Base-by-base conservation (phyloP, 2,888 invertebrate species). In the Nomada ruficornis region DNA sequence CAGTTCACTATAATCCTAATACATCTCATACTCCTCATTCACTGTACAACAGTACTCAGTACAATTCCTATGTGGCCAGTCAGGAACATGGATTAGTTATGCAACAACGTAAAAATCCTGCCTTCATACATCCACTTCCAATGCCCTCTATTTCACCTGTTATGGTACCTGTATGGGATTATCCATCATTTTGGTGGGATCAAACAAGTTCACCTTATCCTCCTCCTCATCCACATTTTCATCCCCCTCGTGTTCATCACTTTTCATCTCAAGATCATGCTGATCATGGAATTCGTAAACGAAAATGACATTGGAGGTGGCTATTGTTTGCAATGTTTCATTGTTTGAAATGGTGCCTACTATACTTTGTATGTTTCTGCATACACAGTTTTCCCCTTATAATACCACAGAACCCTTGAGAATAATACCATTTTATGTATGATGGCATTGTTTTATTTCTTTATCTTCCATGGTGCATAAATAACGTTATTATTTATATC, bases 341-440 rank as follows among this genome's bases (percentile, higher is more conserved):
- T 80, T 91, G 89, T 87, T 90, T 91, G 78, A 92, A 93, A 88
- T 91, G 93, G 91, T 93, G 92, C 91, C 90, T 92, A 84, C 84
- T 91, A 86, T 90, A 90, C 86, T 89, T 91, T 86, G 85, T 92
- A 87, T 91, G 91, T 84, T 89, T 90, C 50, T 86, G 89, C 85
- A 83, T 92, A 89, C 90, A 90, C 82, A 84, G 88, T 88, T 86
- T 91, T 69, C 88, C 90, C 57, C 71, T 89, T 77, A 86, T 86
- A 83, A 85, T 90, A 85, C 84, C 86, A 63, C 83, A 86, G 63
- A 82, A 86, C 87, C 83, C 81, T 75, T 82, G 78, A 84, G 60
- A 44, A 77, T 47, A 54, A 76, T 71, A 68, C 68, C 65, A 63
- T 29, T 77, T 72, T n/a, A 29, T 47, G 76, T 81, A 77, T 81